A percentile compares a stretch with the other conserved stretches of the same genome.
phyloP scores from a whole-genome alignment of 1,140 invertebrate species.

The Oryzaephilus surinamensis region DNA sequence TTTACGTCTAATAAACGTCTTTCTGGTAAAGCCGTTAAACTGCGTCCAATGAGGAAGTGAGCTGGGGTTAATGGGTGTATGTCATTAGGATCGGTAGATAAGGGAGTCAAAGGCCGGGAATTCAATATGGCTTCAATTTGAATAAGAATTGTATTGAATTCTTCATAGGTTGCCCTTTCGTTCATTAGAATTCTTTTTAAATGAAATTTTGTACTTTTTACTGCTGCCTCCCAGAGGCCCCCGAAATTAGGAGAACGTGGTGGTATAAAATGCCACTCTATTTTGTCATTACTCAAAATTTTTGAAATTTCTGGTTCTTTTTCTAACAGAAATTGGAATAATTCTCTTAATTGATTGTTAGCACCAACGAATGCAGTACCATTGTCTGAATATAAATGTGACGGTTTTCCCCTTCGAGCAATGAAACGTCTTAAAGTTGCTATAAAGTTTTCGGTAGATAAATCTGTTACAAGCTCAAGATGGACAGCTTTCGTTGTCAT shows the following conservation, averaged over 20 bases:
- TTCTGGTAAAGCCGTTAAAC: constrained; percentile 18
- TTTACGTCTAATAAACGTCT: no score
- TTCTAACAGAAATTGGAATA: background rate
- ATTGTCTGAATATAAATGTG: constrained; percentile 13
- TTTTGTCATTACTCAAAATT: background rate
- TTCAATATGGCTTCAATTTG: constrained; percentile 27
- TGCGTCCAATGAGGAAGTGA: constrained; percentile 33
- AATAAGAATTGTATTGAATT: constrained; percentile 18
- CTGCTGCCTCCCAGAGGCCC: constrained; percentile 31
- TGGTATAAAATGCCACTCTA: constrained; percentile 2
- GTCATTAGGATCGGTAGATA: constrained; percentile 23
- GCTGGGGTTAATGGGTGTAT: no score
- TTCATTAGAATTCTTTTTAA: constrained; percentile 14
- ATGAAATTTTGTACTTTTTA: constrained; percentile 21
- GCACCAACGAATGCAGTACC: constrained; percentile 9
- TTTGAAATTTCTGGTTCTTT: background rate
- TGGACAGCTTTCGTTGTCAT: constrained; percentile 22
- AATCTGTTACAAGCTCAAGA: constrained; percentile 26
- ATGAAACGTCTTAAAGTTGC: constrained; percentile 31
- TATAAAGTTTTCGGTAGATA: constrained; percentile 18
- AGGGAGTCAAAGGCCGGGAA: constrained; percentile 25
- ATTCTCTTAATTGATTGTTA: constrained; percentile 4
- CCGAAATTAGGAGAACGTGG: constrained; percentile 13
- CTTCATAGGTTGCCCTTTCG: constrained; percentile 21
- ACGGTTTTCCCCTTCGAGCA: constrained; percentile 7